phyloP scores from a whole-genome alignment of 2,797 vertebrate species.

The Tadarida brasiliensis region DNA sequence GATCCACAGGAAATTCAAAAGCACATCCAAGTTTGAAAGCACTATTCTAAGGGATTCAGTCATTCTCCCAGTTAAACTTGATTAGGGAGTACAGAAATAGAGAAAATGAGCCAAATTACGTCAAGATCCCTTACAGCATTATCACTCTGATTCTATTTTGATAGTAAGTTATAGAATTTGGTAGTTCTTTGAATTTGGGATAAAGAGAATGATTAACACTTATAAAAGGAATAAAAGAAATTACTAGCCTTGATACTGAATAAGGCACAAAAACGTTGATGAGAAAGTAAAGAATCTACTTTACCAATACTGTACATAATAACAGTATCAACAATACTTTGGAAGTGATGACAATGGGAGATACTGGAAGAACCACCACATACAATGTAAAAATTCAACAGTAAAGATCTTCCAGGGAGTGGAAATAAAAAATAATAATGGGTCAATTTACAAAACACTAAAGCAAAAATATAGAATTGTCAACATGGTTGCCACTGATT shows the following conservation, averaged over 20 bases:
- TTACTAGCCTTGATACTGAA: background rate
- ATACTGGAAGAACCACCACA: background rate
- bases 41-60: background rate
- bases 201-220: background rate
- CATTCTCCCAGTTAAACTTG: background rate
- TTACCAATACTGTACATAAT: background rate
- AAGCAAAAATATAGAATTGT: background rate
- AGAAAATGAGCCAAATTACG: background rate
- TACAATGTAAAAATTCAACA: background rate
- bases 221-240: background rate
- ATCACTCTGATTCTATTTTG: background rate
- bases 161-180: background rate
- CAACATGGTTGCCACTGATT: background rate
- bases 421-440: background rate
- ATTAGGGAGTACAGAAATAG: background rate
- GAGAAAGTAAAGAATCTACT: constrained; percentile 7
- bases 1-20: constrained; percentile 1
- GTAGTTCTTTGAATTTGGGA: background rate
- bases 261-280: background rate
- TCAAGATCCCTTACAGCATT: background rate
- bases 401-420: background rate
- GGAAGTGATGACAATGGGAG: background rate
- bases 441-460: background rate
- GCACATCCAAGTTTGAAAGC: background rate
- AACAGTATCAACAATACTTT: background rate